phyloP scores from a whole-genome alignment of 2,113 vertebrate species.

The Crotalus viridis region DNA sequence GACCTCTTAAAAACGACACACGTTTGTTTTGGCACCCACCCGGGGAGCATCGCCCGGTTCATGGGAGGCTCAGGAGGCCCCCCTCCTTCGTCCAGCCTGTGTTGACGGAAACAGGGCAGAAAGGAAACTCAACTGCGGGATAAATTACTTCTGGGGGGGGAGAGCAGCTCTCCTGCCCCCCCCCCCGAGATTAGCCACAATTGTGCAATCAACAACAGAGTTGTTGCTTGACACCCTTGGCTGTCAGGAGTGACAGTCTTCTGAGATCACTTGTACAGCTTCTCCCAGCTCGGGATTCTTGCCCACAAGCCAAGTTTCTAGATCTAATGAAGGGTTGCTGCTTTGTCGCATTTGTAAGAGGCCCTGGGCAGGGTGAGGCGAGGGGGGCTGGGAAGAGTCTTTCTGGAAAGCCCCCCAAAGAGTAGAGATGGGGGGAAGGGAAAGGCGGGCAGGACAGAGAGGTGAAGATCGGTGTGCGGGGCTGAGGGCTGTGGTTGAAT shows the following conservation, averaged over 20 bases:
- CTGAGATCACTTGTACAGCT: neutral
- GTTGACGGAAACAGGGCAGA: rapidly evolving
- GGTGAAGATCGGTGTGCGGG: neutral
- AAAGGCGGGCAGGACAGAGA: neutral
- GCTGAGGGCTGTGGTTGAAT: neutral
- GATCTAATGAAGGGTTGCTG: neutral
- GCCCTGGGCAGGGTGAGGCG: neutral
- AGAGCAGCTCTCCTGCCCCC: neutral
- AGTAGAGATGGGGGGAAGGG: neutral
- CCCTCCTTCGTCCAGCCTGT: neutral
- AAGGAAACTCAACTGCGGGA: neutral
- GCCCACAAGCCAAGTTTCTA: neutral
- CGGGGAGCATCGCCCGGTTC: rapidly evolving
- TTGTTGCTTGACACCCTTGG: neutral
- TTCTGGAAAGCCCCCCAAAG: neutral
- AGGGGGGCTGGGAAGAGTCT: neutral
- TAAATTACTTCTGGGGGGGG: neutral
- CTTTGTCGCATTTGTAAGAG: neutral
- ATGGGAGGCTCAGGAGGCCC: neutral
- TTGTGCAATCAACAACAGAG: neutral
- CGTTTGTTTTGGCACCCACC: neutral
- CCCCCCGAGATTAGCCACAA: neutral
- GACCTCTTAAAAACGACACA: neutral
- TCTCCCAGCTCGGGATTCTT: neutral
- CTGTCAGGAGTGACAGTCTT: neutral